phyloP scores from a whole-genome alignment of 2,113 vertebrate species.

The Ammodytes dubius region DNA sequence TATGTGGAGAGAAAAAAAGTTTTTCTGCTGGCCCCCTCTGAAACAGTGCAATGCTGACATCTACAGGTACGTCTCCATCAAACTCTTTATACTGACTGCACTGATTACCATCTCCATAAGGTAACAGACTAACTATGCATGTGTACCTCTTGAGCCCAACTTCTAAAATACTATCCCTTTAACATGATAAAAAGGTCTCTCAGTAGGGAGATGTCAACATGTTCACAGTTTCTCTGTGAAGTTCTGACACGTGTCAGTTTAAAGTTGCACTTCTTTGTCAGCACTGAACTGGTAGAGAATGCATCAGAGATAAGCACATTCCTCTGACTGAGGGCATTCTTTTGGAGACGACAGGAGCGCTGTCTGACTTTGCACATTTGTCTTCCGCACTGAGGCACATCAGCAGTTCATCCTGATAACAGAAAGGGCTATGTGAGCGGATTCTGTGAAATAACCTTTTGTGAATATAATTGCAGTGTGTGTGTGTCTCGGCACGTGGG shows the following conservation, averaged over 20 bases:
- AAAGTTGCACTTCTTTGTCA: constrained; percentile 72
- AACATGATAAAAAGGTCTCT: constrained; percentile 37
- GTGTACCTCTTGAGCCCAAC: no score
- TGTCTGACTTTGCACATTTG: constrained; percentile 79
- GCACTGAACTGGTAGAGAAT: constrained; percentile 55
- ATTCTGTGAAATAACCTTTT: constrained; percentile 78
- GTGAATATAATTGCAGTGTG: constrained; percentile 68
- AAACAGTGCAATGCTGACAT: no score
- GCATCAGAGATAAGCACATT: constrained; percentile 71
- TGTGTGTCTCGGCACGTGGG: background rate
- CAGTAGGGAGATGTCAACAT: constrained; percentile 25
- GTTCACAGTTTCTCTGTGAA: constrained; percentile 1
- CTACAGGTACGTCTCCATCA: no score
- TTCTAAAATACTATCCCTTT: background rate
- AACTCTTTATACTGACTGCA: no score
- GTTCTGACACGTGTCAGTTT: constrained; percentile 57
- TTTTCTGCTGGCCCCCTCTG: no score
- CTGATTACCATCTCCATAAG: no score
- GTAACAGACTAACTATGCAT: no score
- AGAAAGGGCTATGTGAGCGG: constrained; percentile 72
- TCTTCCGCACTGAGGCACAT: constrained; percentile 64
- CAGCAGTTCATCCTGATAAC: constrained; percentile 80
- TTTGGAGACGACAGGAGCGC: constrained; percentile 59
- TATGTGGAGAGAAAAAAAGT: no score
- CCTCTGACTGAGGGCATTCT: constrained; percentile 72